A percentile compares a stretch with the other conserved stretches of the same genome.
phyloP scores from a whole-genome alignment of 2,888 invertebrate genomes.

The Drosophila greeni region DNA sequence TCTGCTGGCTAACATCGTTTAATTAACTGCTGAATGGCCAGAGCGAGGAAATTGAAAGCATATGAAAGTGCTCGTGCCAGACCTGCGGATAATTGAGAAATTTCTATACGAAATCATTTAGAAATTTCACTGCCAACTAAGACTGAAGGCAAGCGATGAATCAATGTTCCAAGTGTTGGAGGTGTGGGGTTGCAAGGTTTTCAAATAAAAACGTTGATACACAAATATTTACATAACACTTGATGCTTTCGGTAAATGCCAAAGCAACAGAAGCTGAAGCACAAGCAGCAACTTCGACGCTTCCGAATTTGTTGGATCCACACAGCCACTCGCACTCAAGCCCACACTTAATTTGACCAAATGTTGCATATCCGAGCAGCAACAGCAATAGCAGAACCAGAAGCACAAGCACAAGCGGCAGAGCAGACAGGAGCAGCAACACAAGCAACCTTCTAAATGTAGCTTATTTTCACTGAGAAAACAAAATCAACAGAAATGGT shows the following conservation, averaged over 20 bases:
- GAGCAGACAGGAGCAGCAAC: background rate
- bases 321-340: constrained; percentile 19
- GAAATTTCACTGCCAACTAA: constrained; percentile 31
- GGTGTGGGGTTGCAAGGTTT: constrained; percentile 4
- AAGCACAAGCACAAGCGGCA: constrained; percentile 5
- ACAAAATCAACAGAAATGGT: constrained; percentile 67
- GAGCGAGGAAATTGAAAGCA: constrained; percentile 33
- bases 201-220: constrained; percentile 51
- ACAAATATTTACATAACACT: constrained; percentile 70
- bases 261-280: constrained; percentile 43
- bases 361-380: constrained; percentile 25
- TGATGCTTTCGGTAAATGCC: constrained; percentile 63
- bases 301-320: constrained; percentile 28
- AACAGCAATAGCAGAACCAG: constrained; percentile 17
- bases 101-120: constrained; percentile 39
- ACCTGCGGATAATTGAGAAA: constrained; percentile 13
- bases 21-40: constrained; percentile 15
- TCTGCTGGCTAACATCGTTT: constrained; percentile 12
- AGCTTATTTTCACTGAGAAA: constrained; percentile 56
- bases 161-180: constrained; percentile 25
- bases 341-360: constrained; percentile 31
- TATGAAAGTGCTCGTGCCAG: constrained; percentile 19
- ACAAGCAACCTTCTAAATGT: constrained; percentile 52
- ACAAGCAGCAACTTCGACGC: constrained; percentile 26
- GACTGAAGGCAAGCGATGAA: constrained; percentile 25